Evolutionary conservation across 1,140 invertebrate genomes (phyloP).

Genomic region (Oreohelix idahoensis): DNA sequence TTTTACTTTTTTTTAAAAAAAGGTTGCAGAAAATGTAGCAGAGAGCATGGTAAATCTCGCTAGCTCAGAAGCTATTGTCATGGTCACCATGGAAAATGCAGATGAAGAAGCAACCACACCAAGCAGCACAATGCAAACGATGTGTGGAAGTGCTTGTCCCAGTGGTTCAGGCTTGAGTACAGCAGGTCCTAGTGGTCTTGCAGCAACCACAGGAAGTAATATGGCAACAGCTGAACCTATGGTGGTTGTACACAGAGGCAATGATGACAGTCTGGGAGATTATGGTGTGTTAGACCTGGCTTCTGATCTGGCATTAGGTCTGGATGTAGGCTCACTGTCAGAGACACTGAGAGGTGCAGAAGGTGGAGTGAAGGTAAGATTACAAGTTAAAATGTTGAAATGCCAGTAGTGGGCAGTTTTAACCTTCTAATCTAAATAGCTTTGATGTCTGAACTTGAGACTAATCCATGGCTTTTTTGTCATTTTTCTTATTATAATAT

Average conservation of each 20-base stretch:
- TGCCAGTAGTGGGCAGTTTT: too few species aligned
- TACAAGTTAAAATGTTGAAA: neutral
- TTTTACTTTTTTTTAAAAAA: neutral
- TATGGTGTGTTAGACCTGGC: slow-evolving; percentile 43
- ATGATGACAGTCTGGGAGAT: slow-evolving; percentile 35
- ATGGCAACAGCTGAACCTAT: slow-evolving; percentile 48
- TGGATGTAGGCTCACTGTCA: slow-evolving; percentile 39
- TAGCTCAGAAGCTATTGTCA: slow-evolving; percentile 74
- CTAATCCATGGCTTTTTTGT: too few species aligned
- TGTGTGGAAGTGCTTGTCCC: slow-evolving; percentile 2
- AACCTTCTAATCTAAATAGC: too few species aligned
- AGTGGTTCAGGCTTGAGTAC: slow-evolving; percentile 11
- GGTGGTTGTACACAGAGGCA: slow-evolving; percentile 54
- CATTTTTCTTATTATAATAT: too few species aligned
- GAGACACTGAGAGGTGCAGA: slow-evolving; percentile 42
- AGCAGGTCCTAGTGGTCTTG: slow-evolving; percentile 21
- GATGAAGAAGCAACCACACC: slow-evolving; percentile 53
- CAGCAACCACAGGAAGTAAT: slow-evolving; percentile 32
- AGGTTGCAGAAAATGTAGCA: slow-evolving; percentile 91
- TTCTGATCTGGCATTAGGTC: slow-evolving; percentile 33
- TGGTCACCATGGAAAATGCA: slow-evolving; percentile 63
- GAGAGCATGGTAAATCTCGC: slow-evolving; percentile 88
- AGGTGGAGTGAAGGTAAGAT: slow-evolving; percentile 48
- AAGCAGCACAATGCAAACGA: neutral
- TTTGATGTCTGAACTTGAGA: too few species aligned